phyloP scores from a whole-genome alignment of 2,113 vertebrate species.

The Coptodon rendalli region DNA sequence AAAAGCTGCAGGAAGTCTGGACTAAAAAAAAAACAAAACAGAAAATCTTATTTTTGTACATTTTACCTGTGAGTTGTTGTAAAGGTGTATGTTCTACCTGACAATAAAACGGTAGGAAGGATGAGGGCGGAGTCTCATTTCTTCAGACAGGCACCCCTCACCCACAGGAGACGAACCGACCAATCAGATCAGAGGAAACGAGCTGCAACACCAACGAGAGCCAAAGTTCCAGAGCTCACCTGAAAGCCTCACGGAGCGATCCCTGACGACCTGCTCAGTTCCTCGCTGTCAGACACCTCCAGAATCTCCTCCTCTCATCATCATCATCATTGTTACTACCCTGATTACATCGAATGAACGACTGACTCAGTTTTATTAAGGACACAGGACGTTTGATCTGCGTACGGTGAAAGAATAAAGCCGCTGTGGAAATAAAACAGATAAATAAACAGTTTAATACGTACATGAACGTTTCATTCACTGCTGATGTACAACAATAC shows the following conservation, averaged over 20 bases:
- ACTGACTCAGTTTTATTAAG: background rate
- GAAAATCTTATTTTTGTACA: constrained; percentile 98
- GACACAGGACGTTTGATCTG: background rate
- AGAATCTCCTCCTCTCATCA: background rate
- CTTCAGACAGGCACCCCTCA: background rate
- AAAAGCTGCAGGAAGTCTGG: constrained; percentile 70
- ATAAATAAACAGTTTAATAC: background rate
- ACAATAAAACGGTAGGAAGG: constrained; percentile 94
- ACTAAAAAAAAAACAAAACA: constrained; percentile 74
- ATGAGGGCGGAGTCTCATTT: constrained; percentile 60
- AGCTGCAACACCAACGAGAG: background rate
- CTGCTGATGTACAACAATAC: background rate
- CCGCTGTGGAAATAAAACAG: background rate
- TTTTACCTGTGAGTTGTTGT: constrained; percentile 89
- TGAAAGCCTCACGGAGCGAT: background rate
- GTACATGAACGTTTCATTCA: background rate
- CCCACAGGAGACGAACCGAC: background rate
- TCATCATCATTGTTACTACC: background rate
- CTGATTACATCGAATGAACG: background rate
- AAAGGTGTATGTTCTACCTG: constrained; percentile 92
- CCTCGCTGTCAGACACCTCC: background rate
- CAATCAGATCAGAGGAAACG: background rate
- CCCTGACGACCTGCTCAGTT: background rate
- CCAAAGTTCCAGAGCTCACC: background rate
- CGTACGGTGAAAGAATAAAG: background rate